Evolutionary conservation across 2,797 vertebrate species (phyloP).

Genomic region (Dendrocincla fuliginosa): DNA sequence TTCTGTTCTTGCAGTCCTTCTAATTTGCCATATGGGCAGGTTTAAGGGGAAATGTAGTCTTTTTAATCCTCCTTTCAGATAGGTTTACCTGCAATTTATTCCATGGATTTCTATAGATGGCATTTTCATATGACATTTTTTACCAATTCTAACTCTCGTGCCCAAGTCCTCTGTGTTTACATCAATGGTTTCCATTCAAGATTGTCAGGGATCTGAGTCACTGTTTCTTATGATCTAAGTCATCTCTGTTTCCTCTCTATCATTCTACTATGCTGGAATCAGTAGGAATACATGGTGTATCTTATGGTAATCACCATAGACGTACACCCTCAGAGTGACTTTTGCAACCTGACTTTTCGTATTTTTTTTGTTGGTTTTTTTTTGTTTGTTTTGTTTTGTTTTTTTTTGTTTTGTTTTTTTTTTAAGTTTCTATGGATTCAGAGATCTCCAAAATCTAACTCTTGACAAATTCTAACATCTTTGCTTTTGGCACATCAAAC

Average conservation of each 20-base stretch:
- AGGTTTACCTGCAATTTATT: background rate
- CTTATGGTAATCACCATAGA: background rate
- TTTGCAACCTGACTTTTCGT: background rate
- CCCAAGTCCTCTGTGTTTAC: background rate
- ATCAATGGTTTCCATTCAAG: background rate
- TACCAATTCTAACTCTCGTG: background rate
- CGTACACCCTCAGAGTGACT: background rate
- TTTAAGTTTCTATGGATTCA: background rate
- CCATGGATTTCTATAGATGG: background rate
- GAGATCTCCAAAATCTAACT: background rate
- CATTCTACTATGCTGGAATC: background rate
- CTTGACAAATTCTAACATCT: constrained; percentile 12
- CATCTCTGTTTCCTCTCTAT: background rate
- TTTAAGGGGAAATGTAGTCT: background rate
- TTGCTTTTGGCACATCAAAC: constrained; percentile 18
- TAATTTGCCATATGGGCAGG: background rate
- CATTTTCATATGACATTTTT: background rate
- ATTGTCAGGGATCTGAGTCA: background rate
- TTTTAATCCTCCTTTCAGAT: background rate
- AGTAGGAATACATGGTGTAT: background rate
- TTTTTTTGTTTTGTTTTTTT: background rate
- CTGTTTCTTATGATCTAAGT: background rate
- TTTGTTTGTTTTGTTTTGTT: background rate
- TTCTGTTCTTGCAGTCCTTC: background rate
- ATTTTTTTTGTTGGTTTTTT: too few species aligned